Evolutionary conservation across 2,797 vertebrate genomes (phyloP), one percentile per base, ranked within the genome.

Genomic region (Paguma larvata): DNA sequence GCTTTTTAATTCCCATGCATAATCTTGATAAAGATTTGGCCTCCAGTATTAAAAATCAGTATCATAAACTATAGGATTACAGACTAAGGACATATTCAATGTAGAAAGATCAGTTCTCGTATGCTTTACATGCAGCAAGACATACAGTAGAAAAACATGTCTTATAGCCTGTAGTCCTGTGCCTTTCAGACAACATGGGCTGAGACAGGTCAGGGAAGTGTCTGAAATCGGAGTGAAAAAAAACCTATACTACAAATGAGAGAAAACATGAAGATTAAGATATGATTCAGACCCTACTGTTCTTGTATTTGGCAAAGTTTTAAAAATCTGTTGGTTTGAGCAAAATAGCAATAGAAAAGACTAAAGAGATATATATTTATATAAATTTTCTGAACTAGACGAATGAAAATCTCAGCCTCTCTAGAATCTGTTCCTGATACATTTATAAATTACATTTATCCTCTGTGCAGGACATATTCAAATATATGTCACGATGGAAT

Each of bases 391-490:
- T 85, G 25, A 93, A 51, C 4, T 25, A 97, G 34, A 90, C 19
- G 95, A 94, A 94, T 82, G 27, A 15, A 95, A 87, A 41, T 90
- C 87, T 73, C 21, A 91, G 15, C 11, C 85, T 82, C 87, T 32
- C 87, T 78, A 75, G 19, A 91, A 51, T 94, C 65, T 92, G 12
- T 89, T 85, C 68, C 27, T 97, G n/a, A 97, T 88, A 84, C 21
- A 89, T 84, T 94, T 94, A 96, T n/a, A 95, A 67, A 93, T 91
- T 27, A 96, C 95, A 97, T 32, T 23, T 95, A 97, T 94, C 5
- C 62, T 79, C 84, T 98, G 27, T 90, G 8, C 44, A 95, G 93
- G 56, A 98, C 3, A 48, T 48, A 97, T 80, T 89, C 38, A 73
- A 88, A 95, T 5, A 85, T 84, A 83, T 92, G 65, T 63, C 67